Evolutionary conservation across 2,888 invertebrate genomes (phyloP).

Genomic region (Drosophila hamatofila): DNA sequence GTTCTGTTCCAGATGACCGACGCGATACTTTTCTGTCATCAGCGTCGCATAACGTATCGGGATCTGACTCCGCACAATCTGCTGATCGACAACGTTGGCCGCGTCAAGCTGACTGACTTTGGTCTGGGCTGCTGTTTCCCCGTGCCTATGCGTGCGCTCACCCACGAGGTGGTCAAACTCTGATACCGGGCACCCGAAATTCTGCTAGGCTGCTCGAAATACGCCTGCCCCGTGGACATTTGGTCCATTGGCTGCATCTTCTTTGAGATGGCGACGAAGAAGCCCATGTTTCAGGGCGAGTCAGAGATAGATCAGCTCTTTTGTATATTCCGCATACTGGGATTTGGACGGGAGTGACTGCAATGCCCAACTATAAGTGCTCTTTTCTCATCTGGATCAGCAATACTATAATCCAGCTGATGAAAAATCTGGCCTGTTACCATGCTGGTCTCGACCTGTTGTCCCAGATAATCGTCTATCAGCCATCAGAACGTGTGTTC

Average conservation of each 20-base stretch:
- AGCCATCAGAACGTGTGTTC: conserved; percentile 92
- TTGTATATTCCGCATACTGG: conserved; percentile 95
- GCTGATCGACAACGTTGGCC: conserved; percentile 86
- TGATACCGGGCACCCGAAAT: conserved; percentile 99
- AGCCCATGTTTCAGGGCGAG: conserved; percentile 97
- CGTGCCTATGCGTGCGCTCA: conserved; percentile 94
- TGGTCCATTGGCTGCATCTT: conserved; percentile 98
- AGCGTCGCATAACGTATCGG: conserved; percentile 89
- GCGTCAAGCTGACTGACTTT: conserved; percentile 96
- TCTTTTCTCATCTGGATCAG: conserved; percentile 94
- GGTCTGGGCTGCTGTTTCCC: conserved; percentile 96
- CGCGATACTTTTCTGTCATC: conserved; percentile 95
- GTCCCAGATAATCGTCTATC: conserved; percentile 89
- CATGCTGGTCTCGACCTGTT: conserved; percentile 7
- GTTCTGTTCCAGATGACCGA: conserved; percentile 94
- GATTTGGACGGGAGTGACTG: conserved; percentile 93
- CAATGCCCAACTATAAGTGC: conserved; percentile 87
- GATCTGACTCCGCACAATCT: too few species aligned
- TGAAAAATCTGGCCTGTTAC: neutral
- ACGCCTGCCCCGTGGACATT: conserved; percentile 96
- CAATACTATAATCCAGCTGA: conserved; percentile 30
- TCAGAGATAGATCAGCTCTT: conserved; percentile 98
- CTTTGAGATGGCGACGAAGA: conserved; percentile 92
- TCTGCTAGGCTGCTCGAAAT: conserved; percentile 93
- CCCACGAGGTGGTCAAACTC: conserved; percentile 97